Evolutionary conservation across 2,113 vertebrate genomes (phyloP).

Genomic region (Gambusia holbrooki): DNA sequence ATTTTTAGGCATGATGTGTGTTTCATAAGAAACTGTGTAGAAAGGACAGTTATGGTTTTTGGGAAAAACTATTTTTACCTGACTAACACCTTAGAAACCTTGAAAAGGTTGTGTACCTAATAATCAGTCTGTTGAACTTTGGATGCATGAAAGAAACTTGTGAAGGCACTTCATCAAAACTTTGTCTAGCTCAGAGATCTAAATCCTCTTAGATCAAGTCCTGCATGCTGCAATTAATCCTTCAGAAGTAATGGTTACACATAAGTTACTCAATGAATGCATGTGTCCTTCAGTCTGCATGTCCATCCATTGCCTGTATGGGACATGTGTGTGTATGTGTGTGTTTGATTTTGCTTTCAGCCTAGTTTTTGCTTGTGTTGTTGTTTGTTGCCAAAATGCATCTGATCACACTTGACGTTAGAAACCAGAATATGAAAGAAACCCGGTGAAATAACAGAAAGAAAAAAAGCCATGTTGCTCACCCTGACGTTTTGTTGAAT

Average conservation of each 20-base stretch:
- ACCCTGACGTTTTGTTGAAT: constrained; percentile 2
- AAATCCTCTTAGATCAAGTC: background rate
- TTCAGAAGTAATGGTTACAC: constrained; percentile 42
- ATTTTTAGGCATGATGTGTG: background rate
- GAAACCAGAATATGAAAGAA: constrained; percentile 35
- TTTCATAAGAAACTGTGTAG: background rate
- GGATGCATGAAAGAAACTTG: background rate
- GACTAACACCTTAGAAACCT: background rate
- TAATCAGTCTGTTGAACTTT: background rate
- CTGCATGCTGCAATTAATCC: constrained; percentile 24
- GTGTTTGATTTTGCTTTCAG: constrained; percentile 30
- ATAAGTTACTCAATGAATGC: background rate
- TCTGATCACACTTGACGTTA: constrained; percentile 37
- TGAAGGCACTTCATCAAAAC: background rate
- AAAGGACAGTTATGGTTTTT: background rate
- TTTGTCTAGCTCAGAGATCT: background rate
- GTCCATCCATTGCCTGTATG: constrained; percentile 11
- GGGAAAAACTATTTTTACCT: background rate
- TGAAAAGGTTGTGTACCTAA: background rate
- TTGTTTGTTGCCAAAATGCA: constrained; percentile 33
- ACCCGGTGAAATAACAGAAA: constrained; percentile 1
- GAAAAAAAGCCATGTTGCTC: constrained; percentile 2
- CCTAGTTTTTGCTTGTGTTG: constrained; percentile 41
- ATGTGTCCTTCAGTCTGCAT: background rate
- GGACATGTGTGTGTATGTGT: background rate